Conservation (phyloP, 2,797 vertebrate species). For the Sciurus vulgaris region DNA sequence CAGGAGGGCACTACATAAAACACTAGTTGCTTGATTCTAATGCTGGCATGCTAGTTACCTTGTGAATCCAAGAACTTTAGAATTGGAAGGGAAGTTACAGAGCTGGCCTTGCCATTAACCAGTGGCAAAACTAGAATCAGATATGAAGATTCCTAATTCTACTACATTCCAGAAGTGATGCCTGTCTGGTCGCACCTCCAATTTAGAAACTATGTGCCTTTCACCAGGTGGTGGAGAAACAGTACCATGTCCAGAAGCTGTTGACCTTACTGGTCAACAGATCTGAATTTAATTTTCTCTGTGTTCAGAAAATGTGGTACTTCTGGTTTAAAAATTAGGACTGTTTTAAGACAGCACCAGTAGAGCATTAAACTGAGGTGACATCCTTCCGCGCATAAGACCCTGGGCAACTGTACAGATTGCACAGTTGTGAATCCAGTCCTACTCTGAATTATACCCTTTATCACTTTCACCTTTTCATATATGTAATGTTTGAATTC, state of each 20-base stretch:
- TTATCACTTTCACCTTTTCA: background rate
- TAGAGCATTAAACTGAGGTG: background rate
- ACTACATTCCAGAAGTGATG: background rate
- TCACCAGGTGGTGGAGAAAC: background rate
- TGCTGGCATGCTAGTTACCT: rapidly evolving
- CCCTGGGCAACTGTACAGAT: background rate
- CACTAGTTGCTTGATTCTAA: background rate
- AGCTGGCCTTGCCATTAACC: background rate
- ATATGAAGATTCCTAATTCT: background rate
- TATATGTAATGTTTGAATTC: background rate
- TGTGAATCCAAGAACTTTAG: background rate
- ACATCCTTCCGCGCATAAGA: background rate
- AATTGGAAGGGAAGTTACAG: background rate
- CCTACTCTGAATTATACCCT: background rate
- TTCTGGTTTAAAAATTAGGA: background rate
- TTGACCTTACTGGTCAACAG: background rate
- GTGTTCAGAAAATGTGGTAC: background rate
- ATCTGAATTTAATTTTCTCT: background rate
- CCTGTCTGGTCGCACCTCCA: background rate
- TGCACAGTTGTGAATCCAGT: background rate
- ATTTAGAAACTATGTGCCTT: background rate
- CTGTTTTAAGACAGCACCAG: background rate
- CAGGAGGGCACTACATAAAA: background rate
- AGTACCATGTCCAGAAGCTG: background rate
- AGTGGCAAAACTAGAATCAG: background rate